Percentiles rank a stretch among this genome's conserved stretches.
Evolutionary conservation across 2,888 invertebrate genomes (phyloP).

Genomic region (Cryptocephalus moraei): DNA sequence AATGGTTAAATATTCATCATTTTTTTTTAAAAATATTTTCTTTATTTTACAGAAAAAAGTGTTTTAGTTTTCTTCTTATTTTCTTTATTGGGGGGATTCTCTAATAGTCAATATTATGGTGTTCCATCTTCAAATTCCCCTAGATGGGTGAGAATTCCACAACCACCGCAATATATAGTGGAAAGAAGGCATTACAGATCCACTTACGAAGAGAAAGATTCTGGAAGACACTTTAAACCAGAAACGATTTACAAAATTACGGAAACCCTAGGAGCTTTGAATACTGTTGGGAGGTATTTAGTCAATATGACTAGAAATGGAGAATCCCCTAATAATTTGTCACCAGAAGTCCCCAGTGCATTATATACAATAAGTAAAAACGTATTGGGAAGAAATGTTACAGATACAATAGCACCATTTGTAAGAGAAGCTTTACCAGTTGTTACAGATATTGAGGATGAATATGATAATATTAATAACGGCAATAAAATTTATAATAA

Average conservation of each 20-base stretch:
- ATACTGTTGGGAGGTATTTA: constrained; percentile 75
- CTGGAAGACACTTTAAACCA: constrained; percentile 33
- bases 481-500: constrained; percentile 25
- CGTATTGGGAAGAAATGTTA: constrained; percentile 67
- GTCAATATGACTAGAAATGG: constrained; percentile 64
- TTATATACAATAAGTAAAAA: constrained; percentile 73
- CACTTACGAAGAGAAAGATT: constrained; percentile 18
- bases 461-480: constrained; percentile 8
- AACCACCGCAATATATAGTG: constrained; percentile 7
- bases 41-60: too few species aligned
- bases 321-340: constrained; percentile 27
- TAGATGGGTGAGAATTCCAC: constrained; percentile 26
- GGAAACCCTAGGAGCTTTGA: constrained; percentile 66
- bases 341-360: constrained; percentile 58
- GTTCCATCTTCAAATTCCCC: constrained; percentile 7
- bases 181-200: constrained; percentile 2
- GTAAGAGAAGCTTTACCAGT: constrained; percentile 41
- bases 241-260: constrained; percentile 43
- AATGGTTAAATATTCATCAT: too few species aligned
- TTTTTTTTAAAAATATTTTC: too few species aligned
- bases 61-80: too few species aligned
- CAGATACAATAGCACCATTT: constrained; percentile 69
- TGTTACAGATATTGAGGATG: constrained; percentile 14
- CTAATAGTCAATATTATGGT: not conserved
- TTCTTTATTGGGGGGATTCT: too few species aligned